These are phyloP conservation scores for Schrankia costaestrigalis DNA, from an alignment of 2,888 invertebrate species.

Conservation along the genomic window DNA sequence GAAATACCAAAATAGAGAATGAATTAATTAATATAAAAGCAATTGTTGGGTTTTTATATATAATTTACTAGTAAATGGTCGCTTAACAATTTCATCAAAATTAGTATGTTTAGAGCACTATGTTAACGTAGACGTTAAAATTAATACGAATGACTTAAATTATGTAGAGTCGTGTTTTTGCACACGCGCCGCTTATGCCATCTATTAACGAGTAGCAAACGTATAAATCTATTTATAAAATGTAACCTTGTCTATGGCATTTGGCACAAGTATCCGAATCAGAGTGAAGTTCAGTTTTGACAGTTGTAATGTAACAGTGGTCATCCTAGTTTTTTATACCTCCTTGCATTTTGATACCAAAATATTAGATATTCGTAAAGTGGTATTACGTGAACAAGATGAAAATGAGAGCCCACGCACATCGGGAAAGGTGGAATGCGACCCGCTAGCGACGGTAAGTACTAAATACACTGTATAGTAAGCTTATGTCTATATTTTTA, in stretches of 20 bases:
- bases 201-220: constrained; percentile 55
- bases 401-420: constrained; percentile 78
- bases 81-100: too few species aligned
- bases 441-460: constrained; percentile 76
- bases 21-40: too few species aligned
- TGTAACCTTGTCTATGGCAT: constrained; percentile 70
- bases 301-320: constrained; percentile 77
- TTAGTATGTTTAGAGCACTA: too few species aligned
- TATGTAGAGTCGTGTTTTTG: too few species aligned
- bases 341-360: constrained; percentile 80
- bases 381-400: constrained; percentile 80
- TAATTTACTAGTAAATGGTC: too few species aligned
- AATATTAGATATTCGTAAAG: constrained; percentile 78
- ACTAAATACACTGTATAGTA: constrained; percentile 41
- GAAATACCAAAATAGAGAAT: too few species aligned
- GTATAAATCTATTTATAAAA: constrained; percentile 63
- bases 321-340: constrained; percentile 76
- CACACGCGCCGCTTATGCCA: constrained; percentile 42
- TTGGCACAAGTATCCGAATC: constrained; percentile 67
- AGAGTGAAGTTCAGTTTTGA: constrained; percentile 79
- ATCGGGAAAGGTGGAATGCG: constrained; percentile 76
- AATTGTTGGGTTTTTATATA: too few species aligned
- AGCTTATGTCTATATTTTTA: constrained; percentile 73
- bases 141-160: too few species aligned
- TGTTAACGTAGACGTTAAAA: too few species aligned